A percentile compares a stretch with the other conserved stretches of the same genome.
Evolutionary conservation across 2,113 vertebrate genomes (phyloP).

Genomic region (Eclectus roratus): DNA sequence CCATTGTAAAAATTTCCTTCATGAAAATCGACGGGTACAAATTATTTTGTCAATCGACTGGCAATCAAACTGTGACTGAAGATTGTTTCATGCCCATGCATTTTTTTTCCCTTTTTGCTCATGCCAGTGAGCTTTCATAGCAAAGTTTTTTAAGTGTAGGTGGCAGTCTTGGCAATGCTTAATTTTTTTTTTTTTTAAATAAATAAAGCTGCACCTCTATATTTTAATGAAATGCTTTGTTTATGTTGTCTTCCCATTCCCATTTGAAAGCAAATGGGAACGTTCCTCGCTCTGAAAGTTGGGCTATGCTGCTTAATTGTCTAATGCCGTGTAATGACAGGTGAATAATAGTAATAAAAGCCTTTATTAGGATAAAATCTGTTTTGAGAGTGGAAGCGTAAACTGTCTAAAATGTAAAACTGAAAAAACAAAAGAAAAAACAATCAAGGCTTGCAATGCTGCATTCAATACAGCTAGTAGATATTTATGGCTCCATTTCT

Average conservation of each 20-base stretch:
- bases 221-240: constrained; percentile 71
- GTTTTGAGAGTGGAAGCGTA: constrained; percentile 66
- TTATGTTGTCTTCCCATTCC: constrained; percentile 30
- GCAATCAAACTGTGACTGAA: constrained; percentile 81
- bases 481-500: not conserved
- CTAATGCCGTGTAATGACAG: constrained; percentile 73
- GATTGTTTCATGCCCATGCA: constrained; percentile 71
- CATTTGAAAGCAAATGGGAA: constrained; percentile 26
- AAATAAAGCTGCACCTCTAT: constrained; percentile 35
- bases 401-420: constrained; percentile 60
- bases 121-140: constrained; percentile 74
- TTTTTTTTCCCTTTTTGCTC: constrained; percentile 59
- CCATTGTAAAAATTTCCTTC: constrained; percentile 87
- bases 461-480: not conserved
- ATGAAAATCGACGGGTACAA: constrained; percentile 91
- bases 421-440: not conserved
- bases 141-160: constrained; percentile 77
- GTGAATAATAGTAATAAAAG: constrained; percentile 73
- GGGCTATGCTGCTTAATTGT: constrained; percentile 63
- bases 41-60: constrained; percentile 96
- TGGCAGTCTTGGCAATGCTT: constrained; percentile 71
- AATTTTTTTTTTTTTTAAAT: not conserved
- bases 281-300: constrained; percentile 38
- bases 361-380: constrained; percentile 72
- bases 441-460: not conserved